Conservation (phyloP, 2,797 vertebrate species). For the Hipposideros larvatus region DNA sequence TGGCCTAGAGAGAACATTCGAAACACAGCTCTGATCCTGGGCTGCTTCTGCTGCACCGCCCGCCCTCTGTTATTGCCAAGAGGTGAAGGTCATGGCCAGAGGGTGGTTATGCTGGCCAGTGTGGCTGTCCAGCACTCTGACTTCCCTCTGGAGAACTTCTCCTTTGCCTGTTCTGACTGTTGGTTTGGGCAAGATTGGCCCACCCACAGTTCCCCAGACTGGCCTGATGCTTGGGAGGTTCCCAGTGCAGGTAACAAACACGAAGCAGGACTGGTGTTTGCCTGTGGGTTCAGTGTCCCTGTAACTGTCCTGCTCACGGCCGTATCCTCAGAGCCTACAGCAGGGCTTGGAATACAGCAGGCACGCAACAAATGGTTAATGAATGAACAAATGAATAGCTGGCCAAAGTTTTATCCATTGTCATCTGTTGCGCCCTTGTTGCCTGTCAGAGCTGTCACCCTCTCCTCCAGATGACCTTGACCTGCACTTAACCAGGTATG, state of each 20-base stretch:
- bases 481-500: neutral
- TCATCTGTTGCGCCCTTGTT: neutral
- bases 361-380: neutral
- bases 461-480: neutral
- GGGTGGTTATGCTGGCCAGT: rapidly evolving
- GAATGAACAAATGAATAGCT: neutral
- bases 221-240: neutral
- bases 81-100: neutral
- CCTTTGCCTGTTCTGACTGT: neutral
- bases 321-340: neutral
- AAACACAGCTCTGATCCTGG: neutral
- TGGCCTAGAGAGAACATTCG: neutral
- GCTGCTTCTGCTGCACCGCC: rapidly evolving
- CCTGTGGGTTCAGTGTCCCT: neutral
- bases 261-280: neutral
- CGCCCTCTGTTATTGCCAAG: neutral
- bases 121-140: rapidly evolving
- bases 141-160: neutral
- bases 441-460: neutral
- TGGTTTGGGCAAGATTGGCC: neutral
- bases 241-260: neutral
- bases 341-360: neutral
- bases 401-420: neutral
- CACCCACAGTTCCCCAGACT: too few species aligned
- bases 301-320: neutral